Evolutionary conservation across 2,797 vertebrate genomes (phyloP).

Genomic region (Paratrypauchen microcephalus): DNA sequence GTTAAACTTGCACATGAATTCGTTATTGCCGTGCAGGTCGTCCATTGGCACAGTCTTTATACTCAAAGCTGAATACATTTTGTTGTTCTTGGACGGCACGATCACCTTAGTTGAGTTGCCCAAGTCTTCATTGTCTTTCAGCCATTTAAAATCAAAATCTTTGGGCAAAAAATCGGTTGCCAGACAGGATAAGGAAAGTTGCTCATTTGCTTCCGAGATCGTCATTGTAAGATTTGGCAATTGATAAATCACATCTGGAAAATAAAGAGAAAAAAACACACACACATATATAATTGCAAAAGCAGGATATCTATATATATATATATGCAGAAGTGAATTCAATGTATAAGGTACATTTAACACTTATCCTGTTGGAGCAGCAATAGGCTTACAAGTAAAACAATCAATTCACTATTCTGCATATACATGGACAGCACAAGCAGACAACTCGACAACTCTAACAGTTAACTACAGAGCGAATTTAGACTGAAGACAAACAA

Average conservation of each 20-base stretch:
- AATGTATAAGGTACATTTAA: neutral
- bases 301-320: slow-evolving; percentile 17
- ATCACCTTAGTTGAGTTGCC: too few relatives aligned
- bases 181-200: slow-evolving; percentile 74
- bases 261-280: slow-evolving; percentile 56
- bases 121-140: slow-evolving; percentile 19
- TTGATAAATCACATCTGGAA: slow-evolving; percentile 49
- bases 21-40: rapidly evolving
- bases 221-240: slow-evolving; percentile 68
- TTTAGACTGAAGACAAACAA: slow-evolving; percentile 1
- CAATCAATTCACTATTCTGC: slow-evolving; percentile 19
- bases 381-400: slow-evolving; percentile 1
- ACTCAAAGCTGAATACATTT: slow-evolving; percentile 58
- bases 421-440: slow-evolving; percentile 46
- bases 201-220: slow-evolving; percentile 33
- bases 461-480: slow-evolving; percentile 10
- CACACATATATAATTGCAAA: slow-evolving; percentile 59
- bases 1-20: slow-evolving; percentile 51
- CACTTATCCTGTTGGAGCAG: neutral
- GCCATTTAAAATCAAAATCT: slow-evolving; percentile 69
- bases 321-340: slow-evolving; percentile 56
- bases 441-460: slow-evolving; percentile 31
- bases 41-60: slow-evolving; percentile 19
- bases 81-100: too few relatives aligned
- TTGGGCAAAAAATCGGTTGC: slow-evolving; percentile 74